Evolutionary conservation across 2,797 vertebrate genomes (phyloP), one percentile per base, ranked within the genome.

Genomic region (Peromyscus eremicus): DNA sequence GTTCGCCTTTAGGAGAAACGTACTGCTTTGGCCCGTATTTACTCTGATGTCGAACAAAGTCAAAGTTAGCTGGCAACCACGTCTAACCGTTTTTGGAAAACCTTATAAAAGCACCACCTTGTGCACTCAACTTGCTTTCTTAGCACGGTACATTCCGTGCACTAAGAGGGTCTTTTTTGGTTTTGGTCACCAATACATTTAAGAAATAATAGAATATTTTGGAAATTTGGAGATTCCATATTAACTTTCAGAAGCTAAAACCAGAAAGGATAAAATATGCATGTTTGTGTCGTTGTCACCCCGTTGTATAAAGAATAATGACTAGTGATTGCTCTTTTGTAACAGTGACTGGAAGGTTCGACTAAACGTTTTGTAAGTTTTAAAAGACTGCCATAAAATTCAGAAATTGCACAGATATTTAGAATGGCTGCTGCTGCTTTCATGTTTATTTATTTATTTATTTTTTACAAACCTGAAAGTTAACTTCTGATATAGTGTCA

Each of bases 51-150:
- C 52, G 57, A 66, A 49, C 82, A 93, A 27, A 92, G 29, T 89
- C 23, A 37, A 6, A 14, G 52, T 93, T n/a, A 84, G 25, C 21
- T 4, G 23, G 80, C 90, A 66, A 40, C 86, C 62, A 29, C 52
- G 68, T 29, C 34, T 19, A 5, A 16, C 88, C 40, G 25, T 91
- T 95, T 57, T 93, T 68, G 57, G 32, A 85, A 46, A 92, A 57
- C 80, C n/a, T 82, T 92, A n/a, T 49, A 46, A 81, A 95, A 96
- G 86, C 92, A 81, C 66, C 66, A 91, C 81, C 94, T 95, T 89
- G 97, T 93, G 76, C 76, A 37, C 71, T 95, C 52, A 52, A 73
- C 73, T 93, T 75, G 87, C 73, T 93, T 75, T 46, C 32, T 46
- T 66, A 71, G 21, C 73, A 80, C 2, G 17, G 21, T 90, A 37